These are phyloP conservation scores for Gobionotothen gibberifrons DNA, from an alignment of 2,797 vertebrate species.

Conservation along the genomic window DNA sequence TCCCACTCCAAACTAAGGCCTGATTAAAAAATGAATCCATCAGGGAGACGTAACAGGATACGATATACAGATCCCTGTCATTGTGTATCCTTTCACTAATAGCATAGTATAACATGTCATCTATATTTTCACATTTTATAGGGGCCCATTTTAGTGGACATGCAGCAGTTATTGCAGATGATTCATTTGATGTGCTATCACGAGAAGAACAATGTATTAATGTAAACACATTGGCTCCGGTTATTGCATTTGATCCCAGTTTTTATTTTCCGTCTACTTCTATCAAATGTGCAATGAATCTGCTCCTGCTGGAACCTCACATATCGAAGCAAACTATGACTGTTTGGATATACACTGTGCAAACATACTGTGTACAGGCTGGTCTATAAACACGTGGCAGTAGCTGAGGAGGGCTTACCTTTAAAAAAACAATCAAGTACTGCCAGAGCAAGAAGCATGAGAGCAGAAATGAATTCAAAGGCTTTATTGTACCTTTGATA, in stretches of 20 bases:
- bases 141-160: constrained; percentile 32
- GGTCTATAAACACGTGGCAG: constrained; percentile 45
- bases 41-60: constrained; percentile 14
- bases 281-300: constrained; percentile 35
- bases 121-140: constrained; percentile 38
- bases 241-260: constrained; percentile 46
- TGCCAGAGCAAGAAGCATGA: constrained; percentile 21
- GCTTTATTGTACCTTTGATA: constrained; percentile 22
- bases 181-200: constrained; percentile 38
- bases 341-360: constrained; percentile 51
- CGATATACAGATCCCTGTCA: constrained; percentile 1
- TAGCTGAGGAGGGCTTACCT: constrained; percentile 54
- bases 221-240: constrained; percentile 12
- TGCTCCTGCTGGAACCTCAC: constrained; percentile 31
- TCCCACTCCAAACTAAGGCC: constrained; percentile 1
- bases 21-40: constrained; percentile 44
- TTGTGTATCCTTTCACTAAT: constrained; percentile 16
- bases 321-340: constrained; percentile 39
- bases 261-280: constrained; percentile 39
- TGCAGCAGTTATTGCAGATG: constrained; percentile 39
- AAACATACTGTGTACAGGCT: constrained; percentile 51
- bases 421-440: constrained; percentile 59
- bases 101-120: constrained; percentile 19
- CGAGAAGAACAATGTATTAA: constrained; percentile 25
- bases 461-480: constrained; percentile 32